These are phyloP conservation scores for Chanos chanos DNA, from an alignment of 2,797 vertebrate species.

Conservation along the genomic window DNA sequence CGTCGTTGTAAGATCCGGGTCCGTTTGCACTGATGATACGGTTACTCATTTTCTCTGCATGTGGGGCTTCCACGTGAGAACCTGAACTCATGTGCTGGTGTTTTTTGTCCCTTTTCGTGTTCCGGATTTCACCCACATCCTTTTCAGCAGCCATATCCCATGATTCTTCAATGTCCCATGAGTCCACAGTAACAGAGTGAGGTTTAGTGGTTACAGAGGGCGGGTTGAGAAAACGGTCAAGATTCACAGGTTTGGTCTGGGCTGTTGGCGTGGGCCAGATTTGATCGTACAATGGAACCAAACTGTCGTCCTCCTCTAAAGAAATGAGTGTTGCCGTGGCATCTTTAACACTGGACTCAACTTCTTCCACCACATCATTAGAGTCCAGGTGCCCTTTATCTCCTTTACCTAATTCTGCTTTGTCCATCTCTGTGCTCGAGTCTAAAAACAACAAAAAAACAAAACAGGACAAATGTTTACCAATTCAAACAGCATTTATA, in stretches of 20 bases:
- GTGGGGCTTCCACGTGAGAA: no score
- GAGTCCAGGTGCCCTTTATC: no score
- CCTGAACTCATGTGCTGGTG: no score
- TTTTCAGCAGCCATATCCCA: neutral
- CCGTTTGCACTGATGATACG: no score
- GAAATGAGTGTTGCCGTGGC: neutral
- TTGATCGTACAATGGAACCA: no score
- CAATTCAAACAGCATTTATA: no score
- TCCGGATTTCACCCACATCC: neutral
- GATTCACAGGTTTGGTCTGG: neutral
- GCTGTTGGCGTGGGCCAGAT: neutral
- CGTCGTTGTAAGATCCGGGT: no score
- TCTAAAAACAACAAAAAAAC: neutral
- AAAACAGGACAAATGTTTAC: neutral
- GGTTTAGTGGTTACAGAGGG: neutral
- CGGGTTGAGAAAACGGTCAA: neutral
- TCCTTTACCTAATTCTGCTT: neutral
- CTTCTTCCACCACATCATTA: neutral
- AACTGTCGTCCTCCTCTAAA: neutral
- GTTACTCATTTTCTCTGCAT: no score
- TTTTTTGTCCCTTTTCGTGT: accelerated
- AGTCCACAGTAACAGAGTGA: neutral
- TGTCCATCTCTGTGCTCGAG: neutral
- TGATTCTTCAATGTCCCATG: neutral
- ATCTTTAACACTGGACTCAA: neutral